phyloP scores from a whole-genome alignment of 2,888 invertebrate genomes.

The Meiosimyza platycephala region DNA sequence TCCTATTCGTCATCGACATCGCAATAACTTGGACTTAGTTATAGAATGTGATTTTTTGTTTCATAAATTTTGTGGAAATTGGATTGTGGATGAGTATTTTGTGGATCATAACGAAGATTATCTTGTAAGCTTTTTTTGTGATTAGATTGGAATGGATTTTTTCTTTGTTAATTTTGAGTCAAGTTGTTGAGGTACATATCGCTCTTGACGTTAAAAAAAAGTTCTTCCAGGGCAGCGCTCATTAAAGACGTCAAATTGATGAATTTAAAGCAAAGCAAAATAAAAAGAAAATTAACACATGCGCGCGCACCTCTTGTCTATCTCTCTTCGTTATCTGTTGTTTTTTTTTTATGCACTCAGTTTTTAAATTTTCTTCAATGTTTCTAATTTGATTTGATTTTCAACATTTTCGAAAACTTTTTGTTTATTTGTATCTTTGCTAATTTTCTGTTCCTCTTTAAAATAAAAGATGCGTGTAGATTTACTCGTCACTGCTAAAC shows the following conservation, averaged over 20 bases:
- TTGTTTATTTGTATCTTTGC: slow-evolving; percentile 23
- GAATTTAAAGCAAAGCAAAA: not conserved
- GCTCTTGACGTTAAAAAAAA: slow-evolving; percentile 8
- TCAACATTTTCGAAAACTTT: slow-evolving; percentile 11
- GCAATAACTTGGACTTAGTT: slow-evolving; percentile 59
- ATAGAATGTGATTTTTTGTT: slow-evolving; percentile 56
- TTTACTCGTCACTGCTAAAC: slow-evolving; percentile 12
- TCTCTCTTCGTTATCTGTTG: not conserved
- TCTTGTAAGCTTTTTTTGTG: slow-evolving; percentile 56
- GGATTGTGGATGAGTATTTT: slow-evolving; percentile 63
- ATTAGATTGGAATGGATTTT: not conserved
- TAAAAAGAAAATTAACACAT: slow-evolving; percentile 29
- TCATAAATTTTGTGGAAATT: slow-evolving; percentile 59
- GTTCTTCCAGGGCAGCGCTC: not conserved
- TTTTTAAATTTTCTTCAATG: not conserved
- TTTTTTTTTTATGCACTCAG: not conserved
- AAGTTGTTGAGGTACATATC: slow-evolving; percentile 10
- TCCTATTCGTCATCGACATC: slow-evolving; percentile 17
- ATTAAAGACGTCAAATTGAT: slow-evolving; percentile 18
- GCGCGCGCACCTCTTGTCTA: slow-evolving; percentile 50
- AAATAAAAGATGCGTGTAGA: not conserved
- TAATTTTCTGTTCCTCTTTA: slow-evolving; percentile 24
- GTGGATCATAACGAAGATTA: slow-evolving; percentile 57
- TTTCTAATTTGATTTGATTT: slow-evolving; percentile 7
- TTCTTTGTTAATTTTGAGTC: slow-evolving; percentile 3